Evolutionary conservation across 2,113 vertebrate genomes (phyloP).

Genomic region (Nothocercus nigrocapillus): DNA sequence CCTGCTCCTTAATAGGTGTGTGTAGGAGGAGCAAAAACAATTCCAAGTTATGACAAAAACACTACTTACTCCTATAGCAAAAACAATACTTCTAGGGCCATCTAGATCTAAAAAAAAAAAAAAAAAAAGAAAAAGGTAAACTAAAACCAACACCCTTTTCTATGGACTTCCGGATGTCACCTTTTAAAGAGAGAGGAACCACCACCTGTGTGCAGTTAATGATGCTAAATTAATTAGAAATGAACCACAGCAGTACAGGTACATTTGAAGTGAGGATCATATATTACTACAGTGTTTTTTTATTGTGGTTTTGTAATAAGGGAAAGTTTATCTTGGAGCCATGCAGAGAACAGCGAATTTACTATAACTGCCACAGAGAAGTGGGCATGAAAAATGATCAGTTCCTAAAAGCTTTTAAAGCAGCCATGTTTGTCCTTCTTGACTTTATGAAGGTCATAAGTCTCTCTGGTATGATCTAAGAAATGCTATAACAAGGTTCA

Average conservation of each 20-base stretch:
- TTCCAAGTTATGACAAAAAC: background rate
- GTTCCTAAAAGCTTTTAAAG: constrained; percentile 52
- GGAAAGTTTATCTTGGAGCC: constrained; percentile 39
- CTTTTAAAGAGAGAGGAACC: background rate
- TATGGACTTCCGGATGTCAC: background rate
- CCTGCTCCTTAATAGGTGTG: background rate
- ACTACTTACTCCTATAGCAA: background rate
- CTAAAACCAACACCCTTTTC: fast-evolving
- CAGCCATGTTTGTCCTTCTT: constrained; percentile 46
- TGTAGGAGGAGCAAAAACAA: background rate
- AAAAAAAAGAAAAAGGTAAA: background rate
- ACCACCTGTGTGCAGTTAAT: background rate
- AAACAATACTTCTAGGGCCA: background rate
- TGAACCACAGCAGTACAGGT: background rate
- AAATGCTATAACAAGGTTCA: constrained; percentile 49
- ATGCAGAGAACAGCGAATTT: constrained; percentile 55
- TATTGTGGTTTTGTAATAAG: constrained; percentile 38
- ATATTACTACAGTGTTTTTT: constrained; percentile 38
- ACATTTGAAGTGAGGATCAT: background rate
- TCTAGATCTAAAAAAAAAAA: background rate
- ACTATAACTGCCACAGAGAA: constrained; percentile 48
- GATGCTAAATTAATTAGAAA: background rate
- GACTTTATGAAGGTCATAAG: constrained; percentile 58
- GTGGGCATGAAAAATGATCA: constrained; percentile 38
- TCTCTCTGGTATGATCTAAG: constrained; percentile 51